phyloP scores from a whole-genome alignment of 2,888 invertebrate genomes.

The Eupithecia inturbata region DNA sequence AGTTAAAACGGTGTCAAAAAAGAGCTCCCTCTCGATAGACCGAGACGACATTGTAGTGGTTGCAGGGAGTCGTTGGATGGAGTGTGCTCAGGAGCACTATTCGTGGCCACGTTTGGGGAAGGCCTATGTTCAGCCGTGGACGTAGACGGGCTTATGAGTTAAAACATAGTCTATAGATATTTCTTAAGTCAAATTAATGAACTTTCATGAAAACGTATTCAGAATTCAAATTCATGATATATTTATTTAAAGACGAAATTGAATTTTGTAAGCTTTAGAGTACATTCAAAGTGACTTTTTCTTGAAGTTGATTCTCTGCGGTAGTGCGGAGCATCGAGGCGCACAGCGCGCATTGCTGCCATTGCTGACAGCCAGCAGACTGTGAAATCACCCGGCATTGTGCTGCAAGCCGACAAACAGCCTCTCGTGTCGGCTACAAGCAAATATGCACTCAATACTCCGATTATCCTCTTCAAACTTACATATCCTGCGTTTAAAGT shows the following conservation, averaged over 20 bases:
- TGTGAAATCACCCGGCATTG: constrained; percentile 75
- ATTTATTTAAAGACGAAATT: neutral
- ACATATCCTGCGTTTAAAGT: constrained; percentile 40
- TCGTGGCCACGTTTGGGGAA: too few species aligned
- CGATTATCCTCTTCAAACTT: constrained; percentile 60
- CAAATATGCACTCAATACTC: constrained; percentile 54
- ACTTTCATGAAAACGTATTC: neutral
- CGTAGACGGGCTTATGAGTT: too few species aligned
- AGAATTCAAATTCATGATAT: neutral
- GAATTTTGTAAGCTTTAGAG: neutral
- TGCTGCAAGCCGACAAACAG: constrained; percentile 67
- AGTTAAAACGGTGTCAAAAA: too few species aligned
- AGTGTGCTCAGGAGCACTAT: too few species aligned
- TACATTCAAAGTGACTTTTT: constrained; percentile 33
- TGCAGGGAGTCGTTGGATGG: too few species aligned
- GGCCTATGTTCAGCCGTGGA: too few species aligned
- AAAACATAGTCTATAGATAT: too few species aligned
- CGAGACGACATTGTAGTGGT: too few species aligned
- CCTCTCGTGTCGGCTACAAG: constrained; percentile 45
- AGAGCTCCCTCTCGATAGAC: too few species aligned
- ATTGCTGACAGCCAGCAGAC: constrained; percentile 59
- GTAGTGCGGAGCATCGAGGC: constrained; percentile 67
- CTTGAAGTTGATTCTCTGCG: constrained; percentile 66
- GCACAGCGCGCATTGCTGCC: constrained; percentile 57
- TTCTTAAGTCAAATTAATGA: too few species aligned